Conservation (phyloP, 2,888 invertebrate species). For the Timema cristinae region DNA sequence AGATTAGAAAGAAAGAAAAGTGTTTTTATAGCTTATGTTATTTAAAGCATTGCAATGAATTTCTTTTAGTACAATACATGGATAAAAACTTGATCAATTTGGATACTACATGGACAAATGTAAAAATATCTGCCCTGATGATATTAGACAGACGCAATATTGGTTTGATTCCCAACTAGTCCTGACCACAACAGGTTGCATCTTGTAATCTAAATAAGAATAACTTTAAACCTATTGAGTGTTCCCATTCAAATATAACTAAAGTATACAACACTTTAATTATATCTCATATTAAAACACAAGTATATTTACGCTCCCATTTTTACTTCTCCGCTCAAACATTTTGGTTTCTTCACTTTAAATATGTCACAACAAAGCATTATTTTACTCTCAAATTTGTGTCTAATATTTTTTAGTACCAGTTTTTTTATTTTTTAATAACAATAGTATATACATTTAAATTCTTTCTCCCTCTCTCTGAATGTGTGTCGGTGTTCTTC, state of each 20-base stretch:
- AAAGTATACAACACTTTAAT: conserved; percentile 12
- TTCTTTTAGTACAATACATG: too few species aligned
- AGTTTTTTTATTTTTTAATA: conserved; percentile 8
- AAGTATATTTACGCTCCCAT: not conserved
- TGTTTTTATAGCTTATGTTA: not conserved
- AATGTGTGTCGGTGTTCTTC: not conserved
- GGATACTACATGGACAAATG: too few species aligned
- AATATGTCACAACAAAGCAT: conserved; percentile 15
- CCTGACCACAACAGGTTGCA: conserved; percentile 13
- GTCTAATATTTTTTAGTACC: conserved; percentile 2
- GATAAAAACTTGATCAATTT: too few species aligned
- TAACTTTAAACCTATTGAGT: not conserved
- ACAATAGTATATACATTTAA: conserved; percentile 13
- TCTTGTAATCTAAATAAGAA: too few species aligned
- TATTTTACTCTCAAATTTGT: not conserved
- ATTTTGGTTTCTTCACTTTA: conserved; percentile 9
- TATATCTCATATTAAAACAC: conserved; percentile 14
- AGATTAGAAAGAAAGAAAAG: conserved; percentile 8
- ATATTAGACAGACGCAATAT: too few species aligned
- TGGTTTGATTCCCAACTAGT: not conserved
- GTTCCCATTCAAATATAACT: conserved; percentile 10
- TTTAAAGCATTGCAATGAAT: too few species aligned
- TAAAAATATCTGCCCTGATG: too few species aligned
- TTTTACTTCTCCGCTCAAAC: conserved; percentile 6
- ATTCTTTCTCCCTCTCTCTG: not conserved